A percentile compares a stretch with the other conserved stretches of the same genome.
These are phyloP conservation scores for Podiceps cristatus DNA, from an alignment of 2,113 vertebrate genomes.

Conservation along the genomic window DNA sequence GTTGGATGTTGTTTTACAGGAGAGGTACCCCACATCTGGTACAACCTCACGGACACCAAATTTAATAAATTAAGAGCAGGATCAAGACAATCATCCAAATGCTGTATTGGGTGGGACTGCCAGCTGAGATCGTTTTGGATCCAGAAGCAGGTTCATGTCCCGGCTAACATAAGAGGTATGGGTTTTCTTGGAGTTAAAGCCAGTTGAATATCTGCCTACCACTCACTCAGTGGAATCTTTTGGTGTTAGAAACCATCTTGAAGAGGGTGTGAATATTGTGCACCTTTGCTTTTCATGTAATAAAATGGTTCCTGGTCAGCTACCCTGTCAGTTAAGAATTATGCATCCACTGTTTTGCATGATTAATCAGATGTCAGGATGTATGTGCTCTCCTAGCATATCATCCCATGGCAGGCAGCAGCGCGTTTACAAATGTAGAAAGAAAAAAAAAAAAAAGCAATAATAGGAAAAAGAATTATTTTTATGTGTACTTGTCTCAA, in stretches of 20 bases:
- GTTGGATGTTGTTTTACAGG: background rate
- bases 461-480: conserved; percentile 77
- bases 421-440: conserved; percentile 57
- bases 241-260: background rate
- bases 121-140: conserved; percentile 28
- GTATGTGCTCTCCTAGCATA: conserved; percentile 66
- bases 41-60: background rate
- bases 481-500: conserved; percentile 77
- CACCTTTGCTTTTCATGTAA: conserved; percentile 66
- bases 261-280: conserved; percentile 47
- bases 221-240: background rate
- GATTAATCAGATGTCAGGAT: conserved; percentile 78
- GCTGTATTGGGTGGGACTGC: conserved; percentile 7
- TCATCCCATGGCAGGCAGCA: conserved; percentile 69
- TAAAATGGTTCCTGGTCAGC: conserved; percentile 72
- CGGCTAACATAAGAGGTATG: background rate
- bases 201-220: background rate
- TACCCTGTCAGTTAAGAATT: conserved; percentile 75
- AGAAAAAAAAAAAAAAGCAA: conserved; percentile 41
- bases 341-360: conserved; percentile 55
- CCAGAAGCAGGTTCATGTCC: background rate
- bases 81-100: background rate
- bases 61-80: background rate
- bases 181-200: background rate
- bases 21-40: background rate